Percentiles rank a stretch among this genome's conserved stretches.
Evolutionary conservation across 2,797 vertebrate species (phyloP).

Genomic region (Labroides dimidiatus): DNA sequence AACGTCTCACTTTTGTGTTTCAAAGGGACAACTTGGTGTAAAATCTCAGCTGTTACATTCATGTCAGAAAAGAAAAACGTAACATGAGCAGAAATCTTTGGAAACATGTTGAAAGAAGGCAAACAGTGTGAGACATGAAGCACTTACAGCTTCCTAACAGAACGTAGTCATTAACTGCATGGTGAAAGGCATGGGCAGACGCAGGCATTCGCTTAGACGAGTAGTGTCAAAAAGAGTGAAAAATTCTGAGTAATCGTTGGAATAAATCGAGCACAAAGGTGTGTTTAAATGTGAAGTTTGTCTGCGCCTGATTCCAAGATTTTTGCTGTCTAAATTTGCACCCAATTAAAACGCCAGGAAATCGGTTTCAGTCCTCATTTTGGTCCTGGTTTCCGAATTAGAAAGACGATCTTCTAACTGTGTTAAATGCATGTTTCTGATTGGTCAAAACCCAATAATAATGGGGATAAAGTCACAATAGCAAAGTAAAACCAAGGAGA

Average conservation of each 20-base stretch:
- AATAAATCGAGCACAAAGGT: too few relatives aligned
- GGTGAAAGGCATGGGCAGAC: neutral
- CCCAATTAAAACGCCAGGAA: neutral
- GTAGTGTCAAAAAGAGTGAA: neutral
- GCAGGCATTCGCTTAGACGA: neutral
- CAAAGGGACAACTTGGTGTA: neutral
- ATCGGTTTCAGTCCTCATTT: too few relatives aligned
- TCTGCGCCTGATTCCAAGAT: neutral
- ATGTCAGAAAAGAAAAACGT: conserved; percentile 22
- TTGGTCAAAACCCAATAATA: too few relatives aligned
- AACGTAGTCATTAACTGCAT: neutral
- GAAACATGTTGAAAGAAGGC: conserved; percentile 45
- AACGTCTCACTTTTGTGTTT: conserved; percentile 5
- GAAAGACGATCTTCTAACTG: neutral
- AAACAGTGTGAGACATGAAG: conserved; percentile 31
- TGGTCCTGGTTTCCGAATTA: neutral
- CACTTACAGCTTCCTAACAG: conserved; percentile 17
- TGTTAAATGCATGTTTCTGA: too few relatives aligned
- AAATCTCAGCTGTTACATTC: conserved; percentile 42
- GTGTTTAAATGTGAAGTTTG: too few relatives aligned
- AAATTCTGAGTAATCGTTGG: too few relatives aligned
- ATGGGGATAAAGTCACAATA: too few relatives aligned
- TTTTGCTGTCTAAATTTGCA: too few relatives aligned
- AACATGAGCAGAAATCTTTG: conserved; percentile 40
- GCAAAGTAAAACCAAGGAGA: too few relatives aligned